A percentile compares a stretch with the other conserved stretches of the same genome.
These are phyloP conservation scores for Cheilosia grossa DNA, from an alignment of 2,888 invertebrate genomes.

Conservation along the genomic window DNA sequence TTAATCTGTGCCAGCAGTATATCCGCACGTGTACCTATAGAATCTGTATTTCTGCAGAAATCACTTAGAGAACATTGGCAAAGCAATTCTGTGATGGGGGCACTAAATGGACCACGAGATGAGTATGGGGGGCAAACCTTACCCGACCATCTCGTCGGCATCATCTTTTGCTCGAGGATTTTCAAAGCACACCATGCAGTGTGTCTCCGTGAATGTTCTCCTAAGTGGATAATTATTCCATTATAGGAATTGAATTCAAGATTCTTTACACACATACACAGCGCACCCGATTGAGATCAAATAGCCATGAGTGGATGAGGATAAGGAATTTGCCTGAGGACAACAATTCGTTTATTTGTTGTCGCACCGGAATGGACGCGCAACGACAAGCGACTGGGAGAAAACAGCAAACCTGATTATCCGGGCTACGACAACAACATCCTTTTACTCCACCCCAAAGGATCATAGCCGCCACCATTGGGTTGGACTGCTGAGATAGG, in stretches of 20 bases:
- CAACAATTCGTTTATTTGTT: conserved; percentile 62
- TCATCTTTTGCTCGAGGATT: conserved; percentile 21
- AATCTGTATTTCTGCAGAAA: conserved; percentile 36
- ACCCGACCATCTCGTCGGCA: neutral
- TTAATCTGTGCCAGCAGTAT: conserved; percentile 62
- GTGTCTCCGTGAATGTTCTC: too few species aligned
- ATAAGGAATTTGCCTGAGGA: conserved; percentile 55
- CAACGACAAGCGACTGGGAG: neutral
- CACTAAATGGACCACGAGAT: conserved; percentile 51
- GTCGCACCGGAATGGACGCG: conserved; percentile 20
- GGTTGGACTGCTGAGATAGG: neutral
- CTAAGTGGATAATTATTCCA: conserved; percentile 45
- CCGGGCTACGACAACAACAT: conserved; percentile 13
- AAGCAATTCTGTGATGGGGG: conserved; percentile 46
- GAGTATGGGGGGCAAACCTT: neutral
- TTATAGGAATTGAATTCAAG: conserved; percentile 54
- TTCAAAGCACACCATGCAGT: neutral
- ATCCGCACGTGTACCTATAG: conserved; percentile 48
- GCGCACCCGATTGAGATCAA: conserved; percentile 47
- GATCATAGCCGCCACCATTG: conserved; percentile 24
- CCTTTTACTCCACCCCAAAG: conserved; percentile 30
- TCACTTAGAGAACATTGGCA: conserved; percentile 55
- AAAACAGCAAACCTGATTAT: conserved; percentile 39
- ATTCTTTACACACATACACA: neutral
- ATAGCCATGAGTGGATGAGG: conserved; percentile 45